phyloP scores from a whole-genome alignment of 2,113 vertebrate genomes.

The Rafetus swinhoei region DNA sequence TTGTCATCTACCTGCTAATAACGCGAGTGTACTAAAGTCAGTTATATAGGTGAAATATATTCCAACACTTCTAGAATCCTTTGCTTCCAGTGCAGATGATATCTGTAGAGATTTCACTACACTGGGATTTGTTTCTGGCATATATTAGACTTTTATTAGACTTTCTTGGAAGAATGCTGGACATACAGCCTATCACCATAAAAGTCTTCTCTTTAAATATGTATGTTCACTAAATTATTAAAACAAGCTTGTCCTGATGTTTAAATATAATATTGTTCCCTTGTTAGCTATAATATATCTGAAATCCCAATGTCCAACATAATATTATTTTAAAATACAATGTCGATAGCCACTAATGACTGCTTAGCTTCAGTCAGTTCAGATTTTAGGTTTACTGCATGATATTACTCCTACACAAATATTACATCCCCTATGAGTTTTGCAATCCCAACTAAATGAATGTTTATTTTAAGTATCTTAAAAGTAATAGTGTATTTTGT shows the following conservation, averaged over 20 bases:
- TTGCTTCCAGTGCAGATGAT: conserved; percentile 32
- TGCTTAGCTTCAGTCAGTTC: not conserved
- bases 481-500: conserved; percentile 32
- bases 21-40: not conserved
- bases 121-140: not conserved
- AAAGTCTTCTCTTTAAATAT: conserved; percentile 13
- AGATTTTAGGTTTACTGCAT: not conserved
- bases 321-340: not conserved
- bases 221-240: not conserved
- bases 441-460: not conserved
- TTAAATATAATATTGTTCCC: not conserved
- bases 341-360: not conserved
- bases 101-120: not conserved
- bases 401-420: not conserved
- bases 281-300: conserved; percentile 2
- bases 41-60: not conserved
- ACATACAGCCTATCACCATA: conserved; percentile 26
- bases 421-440: not conserved
- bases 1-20: not conserved
- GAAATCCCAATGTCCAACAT: not conserved
- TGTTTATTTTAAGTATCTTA: conserved; percentile 41
- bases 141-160: not conserved
- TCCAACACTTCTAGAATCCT: not conserved
- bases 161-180: not conserved
- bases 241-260: not conserved